These are phyloP conservation scores for Papilio polyxenes DNA, from an alignment of 1,140 invertebrate genomes.

Conservation along the genomic window DNA sequence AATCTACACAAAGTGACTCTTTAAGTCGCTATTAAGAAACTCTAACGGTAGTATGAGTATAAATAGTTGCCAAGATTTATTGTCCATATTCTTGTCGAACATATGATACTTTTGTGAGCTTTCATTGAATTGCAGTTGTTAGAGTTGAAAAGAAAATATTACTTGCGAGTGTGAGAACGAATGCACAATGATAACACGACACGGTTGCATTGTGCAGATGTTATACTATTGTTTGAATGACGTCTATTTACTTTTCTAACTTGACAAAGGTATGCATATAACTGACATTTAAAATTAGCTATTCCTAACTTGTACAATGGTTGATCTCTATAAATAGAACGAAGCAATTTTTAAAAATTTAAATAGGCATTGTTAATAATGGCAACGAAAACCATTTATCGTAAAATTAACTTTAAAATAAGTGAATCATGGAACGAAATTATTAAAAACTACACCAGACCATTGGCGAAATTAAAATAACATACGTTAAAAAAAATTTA, in stretches of 20 bases:
- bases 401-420: too few species aligned
- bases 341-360: not conserved
- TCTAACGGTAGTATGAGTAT: too few species aligned
- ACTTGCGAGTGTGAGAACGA: not conserved
- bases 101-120: not conserved
- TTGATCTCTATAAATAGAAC: not conserved
- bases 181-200: not conserved
- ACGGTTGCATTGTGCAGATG: not conserved
- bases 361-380: too few species aligned
- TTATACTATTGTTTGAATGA: conserved; percentile 4
- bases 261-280: not conserved
- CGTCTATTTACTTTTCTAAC: not conserved
- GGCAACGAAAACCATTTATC: too few species aligned
- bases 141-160: conserved; percentile 16
- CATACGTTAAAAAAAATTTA: not conserved
- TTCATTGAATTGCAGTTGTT: not conserved
- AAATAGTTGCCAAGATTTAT: not conserved
- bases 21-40: too few species aligned
- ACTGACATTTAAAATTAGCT: not conserved
- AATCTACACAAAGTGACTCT: too few species aligned
- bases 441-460: not conserved
- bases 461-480: not conserved
- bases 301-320: not conserved
- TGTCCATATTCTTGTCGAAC: not conserved
- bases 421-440: too few species aligned